Base-by-base conservation (phyloP, 2,888 invertebrate species). In the Coenonympha arcania region DNA sequence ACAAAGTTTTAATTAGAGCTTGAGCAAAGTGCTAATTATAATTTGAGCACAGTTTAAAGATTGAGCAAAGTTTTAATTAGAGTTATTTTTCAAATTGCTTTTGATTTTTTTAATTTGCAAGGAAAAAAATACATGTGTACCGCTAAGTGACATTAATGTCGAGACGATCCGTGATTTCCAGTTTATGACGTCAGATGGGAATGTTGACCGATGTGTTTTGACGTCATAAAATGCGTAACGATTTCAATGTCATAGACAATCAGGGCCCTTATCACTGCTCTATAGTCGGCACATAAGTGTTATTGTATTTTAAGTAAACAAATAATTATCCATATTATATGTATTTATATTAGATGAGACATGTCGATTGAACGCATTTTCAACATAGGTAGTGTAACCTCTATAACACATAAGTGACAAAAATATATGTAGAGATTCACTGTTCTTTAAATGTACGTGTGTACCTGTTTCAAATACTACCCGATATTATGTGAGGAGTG, bases 381-480 rank as follows among this genome's bases (percentile, higher is more conserved):
- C 50, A 30, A 44, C 30, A 48, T 50, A 53, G 18, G 50, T 73
- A 73, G 70, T 60, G 37, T 41, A n/a, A 60, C 50, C 54, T 50
- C 56, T 59, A 47, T 58, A 60, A 61, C 57, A 58, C 54, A 46
- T 57, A 59, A 52, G 53, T 57, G 52, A 54, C 55, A 54, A 53
- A 54, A 53, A 50, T 61, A 58, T 58, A 55, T 61, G 62, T 64
- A 63, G 62, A 56, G 63, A 63, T 65, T 66, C 61, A 66, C 68
- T 71, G 42, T 55, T 71, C 73, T 70, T 74, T 75, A 73, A 75
- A 71, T 71, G 71, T 77, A 76, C 73, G 65, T 66, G 71, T 68
- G 80, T 81, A 80, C 79, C 79, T 79, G 79, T 79, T 71, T 71
- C 67, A 65, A 67, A 65, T 62, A 65, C 67, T 64, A 64, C 68